phyloP scores from a whole-genome alignment of 2,797 vertebrate genomes.

The Leptatherina wallacei region DNA sequence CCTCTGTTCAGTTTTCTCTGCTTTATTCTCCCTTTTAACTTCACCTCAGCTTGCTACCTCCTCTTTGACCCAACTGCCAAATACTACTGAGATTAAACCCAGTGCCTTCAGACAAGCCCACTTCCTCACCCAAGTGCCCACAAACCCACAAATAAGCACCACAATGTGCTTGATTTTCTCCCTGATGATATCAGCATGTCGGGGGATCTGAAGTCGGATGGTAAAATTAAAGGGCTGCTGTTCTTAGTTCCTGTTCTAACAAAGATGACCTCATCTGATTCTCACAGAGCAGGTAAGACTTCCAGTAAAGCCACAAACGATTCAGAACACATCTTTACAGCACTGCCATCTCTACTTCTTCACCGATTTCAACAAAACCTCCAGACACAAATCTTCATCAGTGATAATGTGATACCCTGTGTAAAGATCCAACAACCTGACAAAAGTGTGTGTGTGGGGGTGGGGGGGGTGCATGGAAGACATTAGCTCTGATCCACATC shows the following conservation, averaged over 20 bases:
- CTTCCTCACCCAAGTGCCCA: constrained; percentile 84
- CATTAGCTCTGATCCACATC: constrained; percentile 53
- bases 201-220: constrained; percentile 36
- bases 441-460: too few relatives aligned
- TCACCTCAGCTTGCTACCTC: constrained; percentile 19
- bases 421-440: constrained; percentile 12
- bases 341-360: constrained; percentile 10
- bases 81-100: constrained; percentile 87
- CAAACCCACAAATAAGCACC: constrained; percentile 70
- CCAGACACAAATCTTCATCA: constrained; percentile 22
- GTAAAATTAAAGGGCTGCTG: constrained; percentile 48
- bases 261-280: background rate
- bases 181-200: constrained; percentile 46
- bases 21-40: constrained; percentile 35
- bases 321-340: background rate
- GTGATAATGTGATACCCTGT: constrained; percentile 30
- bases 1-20: background rate
- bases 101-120: constrained; percentile 79
- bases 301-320: background rate
- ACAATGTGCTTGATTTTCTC: constrained; percentile 41
- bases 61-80: constrained; percentile 75
- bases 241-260: constrained; percentile 41
- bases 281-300: constrained; percentile 44
- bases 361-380: constrained; percentile 6
- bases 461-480: constrained; percentile 34